Evolutionary conservation across 2,113 vertebrate genomes (phyloP), one percentile per base, ranked within the genome.

Genomic region (Gavia stellata): DNA sequence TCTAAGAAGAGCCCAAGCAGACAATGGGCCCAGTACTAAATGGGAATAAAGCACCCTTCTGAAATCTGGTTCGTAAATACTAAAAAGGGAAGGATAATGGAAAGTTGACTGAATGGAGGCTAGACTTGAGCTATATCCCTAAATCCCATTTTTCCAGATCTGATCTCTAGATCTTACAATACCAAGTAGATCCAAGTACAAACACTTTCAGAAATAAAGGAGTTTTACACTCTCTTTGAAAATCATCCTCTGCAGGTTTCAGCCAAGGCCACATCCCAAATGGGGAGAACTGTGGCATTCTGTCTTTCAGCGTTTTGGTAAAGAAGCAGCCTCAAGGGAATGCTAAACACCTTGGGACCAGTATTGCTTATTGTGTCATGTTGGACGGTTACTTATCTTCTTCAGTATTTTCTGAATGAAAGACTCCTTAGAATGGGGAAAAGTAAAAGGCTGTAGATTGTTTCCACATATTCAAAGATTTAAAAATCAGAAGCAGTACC

Each of bases 231-330:
- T 42, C 7, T 55, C 52, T 81, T 58, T 81, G 58, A 36, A 91
- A 92, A 86, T 67, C 17, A 62, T 78, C 29, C 61, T 78, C 68
- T 93, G 36, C n/a, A 55, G 44, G 18, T 59, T 78, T 79, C 63
- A 66, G 67, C 28, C 15, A 79, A 79, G 44, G 34, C 58, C 70
- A 63, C 7, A 17, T 50, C 26, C 36, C 26, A 82, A 75, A 66
- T 6, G 5, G 8, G 9, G 44, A 65, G 17, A 88, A 50, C 55
- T 34, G 38, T 25, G 34, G 40, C 11, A 4, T 59, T 86, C 70
- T 86, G 14, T 5, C 45, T 40, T 49, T 82, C 44, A 56, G 33
- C 0, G 0, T 80, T 90, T 68, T 2, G 4, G 31, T 61, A 75
- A 79, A 85, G 47, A n/a, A 50, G 19, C 10, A 92, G 38, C 25